Evolutionary conservation across 2,113 vertebrate genomes (phyloP).

Genomic region (Felis chaus): DNA sequence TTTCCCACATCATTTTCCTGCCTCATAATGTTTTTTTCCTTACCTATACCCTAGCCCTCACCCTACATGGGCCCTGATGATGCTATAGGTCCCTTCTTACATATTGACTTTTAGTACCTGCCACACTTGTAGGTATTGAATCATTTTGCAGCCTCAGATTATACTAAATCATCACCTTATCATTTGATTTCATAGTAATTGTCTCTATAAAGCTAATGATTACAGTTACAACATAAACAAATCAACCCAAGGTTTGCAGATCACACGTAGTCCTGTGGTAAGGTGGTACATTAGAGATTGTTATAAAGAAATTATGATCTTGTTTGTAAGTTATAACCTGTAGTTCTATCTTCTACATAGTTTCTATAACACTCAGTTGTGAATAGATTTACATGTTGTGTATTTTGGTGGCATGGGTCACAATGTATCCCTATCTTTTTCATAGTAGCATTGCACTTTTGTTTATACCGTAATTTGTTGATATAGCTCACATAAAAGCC

Average conservation of each 20-base stretch:
- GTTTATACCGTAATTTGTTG: neutral
- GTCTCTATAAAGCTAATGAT: neutral
- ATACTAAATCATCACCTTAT: neutral
- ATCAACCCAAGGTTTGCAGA: neutral
- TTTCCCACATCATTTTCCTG: neutral
- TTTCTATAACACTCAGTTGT: neutral
- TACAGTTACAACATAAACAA: neutral
- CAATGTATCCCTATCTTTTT: neutral
- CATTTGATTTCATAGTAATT: neutral
- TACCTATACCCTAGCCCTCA: neutral
- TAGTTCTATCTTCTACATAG: neutral
- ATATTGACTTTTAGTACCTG: neutral
- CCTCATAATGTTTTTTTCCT: neutral
- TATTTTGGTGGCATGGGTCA: neutral
- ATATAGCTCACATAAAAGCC: neutral
- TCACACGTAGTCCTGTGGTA: neutral
- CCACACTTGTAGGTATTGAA: neutral
- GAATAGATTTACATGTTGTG: neutral
- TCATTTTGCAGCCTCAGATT: neutral
- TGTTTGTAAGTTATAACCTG: neutral
- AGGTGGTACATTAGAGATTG: neutral
- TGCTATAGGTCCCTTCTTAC: neutral
- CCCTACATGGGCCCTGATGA: neutral
- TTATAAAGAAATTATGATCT: constrained; percentile 8
- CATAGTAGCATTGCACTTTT: neutral